Conservation (phyloP, 2,888 invertebrate genomes). For the Meiosimyza decipiens region DNA sequence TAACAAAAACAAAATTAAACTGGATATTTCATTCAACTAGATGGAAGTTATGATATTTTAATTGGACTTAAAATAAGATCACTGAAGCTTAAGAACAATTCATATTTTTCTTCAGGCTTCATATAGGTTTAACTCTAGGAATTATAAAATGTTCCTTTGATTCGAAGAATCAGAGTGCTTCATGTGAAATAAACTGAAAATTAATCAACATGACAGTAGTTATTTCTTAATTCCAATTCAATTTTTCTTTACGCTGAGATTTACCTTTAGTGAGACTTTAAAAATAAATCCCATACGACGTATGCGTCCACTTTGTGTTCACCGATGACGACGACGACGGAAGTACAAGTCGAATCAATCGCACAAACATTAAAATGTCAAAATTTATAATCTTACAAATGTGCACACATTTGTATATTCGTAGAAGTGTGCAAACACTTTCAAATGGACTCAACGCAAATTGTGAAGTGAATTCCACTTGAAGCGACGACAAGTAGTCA, state of each 20-base stretch:
- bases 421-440: not conserved
- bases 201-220: constrained; percentile 30
- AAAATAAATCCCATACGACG: constrained; percentile 27
- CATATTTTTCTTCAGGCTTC: too few species aligned
- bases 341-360: constrained; percentile 24
- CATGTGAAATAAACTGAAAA: constrained; percentile 14
- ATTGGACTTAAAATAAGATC: too few species aligned
- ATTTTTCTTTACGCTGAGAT: constrained; percentile 28
- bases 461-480: constrained; percentile 48
- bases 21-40: too few species aligned
- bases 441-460: not conserved
- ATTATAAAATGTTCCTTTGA: too few species aligned
- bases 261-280: not conserved
- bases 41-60: too few species aligned
- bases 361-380: constrained; percentile 25
- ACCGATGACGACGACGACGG: constrained; percentile 30
- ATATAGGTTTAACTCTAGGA: too few species aligned
- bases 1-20: too few species aligned
- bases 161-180: too few species aligned
- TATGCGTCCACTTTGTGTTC: constrained; percentile 34
- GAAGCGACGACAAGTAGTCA: constrained; percentile 56
- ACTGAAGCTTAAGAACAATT: too few species aligned
- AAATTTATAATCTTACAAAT: constrained; percentile 39
- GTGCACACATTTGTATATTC: constrained; percentile 24
- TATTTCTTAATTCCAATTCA: constrained; percentile 22